Base-by-base conservation (phyloP, 1,140 invertebrate genomes). In the Proctacanthus coquilletti region DNA sequence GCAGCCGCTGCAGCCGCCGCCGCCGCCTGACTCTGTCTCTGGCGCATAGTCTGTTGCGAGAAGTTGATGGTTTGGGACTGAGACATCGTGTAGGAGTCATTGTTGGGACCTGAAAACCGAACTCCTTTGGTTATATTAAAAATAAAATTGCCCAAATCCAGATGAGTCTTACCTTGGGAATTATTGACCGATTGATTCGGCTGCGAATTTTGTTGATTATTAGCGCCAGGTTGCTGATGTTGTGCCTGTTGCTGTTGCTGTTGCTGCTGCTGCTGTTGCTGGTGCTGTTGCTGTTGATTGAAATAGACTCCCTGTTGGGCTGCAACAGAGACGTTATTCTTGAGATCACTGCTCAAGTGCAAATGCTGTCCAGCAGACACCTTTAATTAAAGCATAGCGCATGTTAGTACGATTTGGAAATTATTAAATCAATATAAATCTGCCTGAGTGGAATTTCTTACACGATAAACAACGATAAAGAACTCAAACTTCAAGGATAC, bases 11-110 rank as follows among this genome's bases (percentile, higher is more conserved):
- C 49, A n/a, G 52, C 46, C 38, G 56, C 19, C 45, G 43, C 19
- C 40, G 40, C 21, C 45, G 44, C 36, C 13, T 57, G 55, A 40
- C 48, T 53, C 45, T 55, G 54, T 39, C 52, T 49, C 45, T 57
- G 54, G 31, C 54, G 51, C 49, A 57, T 54, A 18, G 55, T 61
- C 50, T 83, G 80, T 51, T 84, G 81, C 5, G 77, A 77, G 51
- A 87, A 82, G 52, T 84, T 85, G 47, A 88, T 81, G 38, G 78
- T 82, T 60, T 84, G 80, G 32, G 77, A 77, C 61, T 84, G 80
- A 4, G 77, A 77, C 42, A 83, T 72, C 13, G 77, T 75, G 51
- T 77, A 77, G 8, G 72, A 69, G 42, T 79, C 77, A 44, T 66
- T 69, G 44, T 70, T 68, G 48, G 56, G 54, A 41, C 64, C 68